Base-by-base conservation (phyloP, 2,888 invertebrate species). In the Leucoptera coffeella region DNA sequence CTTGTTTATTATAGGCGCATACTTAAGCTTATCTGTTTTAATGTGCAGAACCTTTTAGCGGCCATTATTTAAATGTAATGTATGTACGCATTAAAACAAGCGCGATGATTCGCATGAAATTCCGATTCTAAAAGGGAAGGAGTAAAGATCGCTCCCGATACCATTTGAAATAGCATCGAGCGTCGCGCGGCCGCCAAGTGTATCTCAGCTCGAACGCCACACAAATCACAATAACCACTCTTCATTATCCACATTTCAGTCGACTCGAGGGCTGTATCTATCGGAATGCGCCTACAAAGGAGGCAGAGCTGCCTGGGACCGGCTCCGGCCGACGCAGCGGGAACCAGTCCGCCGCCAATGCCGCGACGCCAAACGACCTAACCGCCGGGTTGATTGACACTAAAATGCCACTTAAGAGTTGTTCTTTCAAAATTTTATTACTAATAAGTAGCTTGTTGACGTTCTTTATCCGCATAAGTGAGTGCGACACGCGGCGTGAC, bases 221-320 rank as follows among this genome's bases (percentile, higher is more conserved):
- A 60, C 60, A 61, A 59, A 62, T 64, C 62, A 60, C 58, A 60
- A 59, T 57, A 58, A 62, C 47, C 50, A 45, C 52, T 58, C 60
- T 65, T 65, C 65, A 64, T 67, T 64, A 62, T 55, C 56, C 58
- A 45, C 61, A 57, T 64, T 61, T 61, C 58, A 57, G 48, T 50
- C 43, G 36, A 40, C 36, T 14, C 43, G 44, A 42, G 45, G 51
- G 45, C 43, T 47, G 57, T 54, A 55, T 55, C 60, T 62, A 61
- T 64, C 54, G 67, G 67, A 67, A 67, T 67, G 67, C 52, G 56
- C 53, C 52, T 49, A 56, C 64, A 59, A 60, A 64, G 59, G 55
- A 29, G 29, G 49, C 48, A 40, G 50, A 49, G 50, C 60, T 51
- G 55, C 41, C 45, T 55, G n/a, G n/a, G 52, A 65, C 67, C 65